Evolutionary conservation across 2,888 invertebrate genomes (phyloP).

Genomic region (Drosophila koepferae): DNA sequence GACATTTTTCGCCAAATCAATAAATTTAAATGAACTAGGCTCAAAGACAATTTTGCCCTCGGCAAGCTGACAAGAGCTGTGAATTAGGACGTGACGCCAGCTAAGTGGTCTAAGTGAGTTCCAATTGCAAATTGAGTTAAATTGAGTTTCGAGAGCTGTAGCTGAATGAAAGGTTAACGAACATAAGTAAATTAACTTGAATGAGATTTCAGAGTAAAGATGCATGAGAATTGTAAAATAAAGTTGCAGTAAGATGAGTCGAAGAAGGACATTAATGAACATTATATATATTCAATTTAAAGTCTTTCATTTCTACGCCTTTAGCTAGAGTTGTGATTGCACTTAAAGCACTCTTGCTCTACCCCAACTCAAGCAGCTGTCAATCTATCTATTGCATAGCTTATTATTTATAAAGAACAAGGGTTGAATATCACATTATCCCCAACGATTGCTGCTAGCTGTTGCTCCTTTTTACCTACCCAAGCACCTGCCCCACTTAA

Average conservation of each 20-base stretch:
- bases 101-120: slow-evolving; percentile 32
- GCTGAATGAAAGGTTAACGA: background rate
- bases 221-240: background rate
- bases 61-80: slow-evolving; percentile 22
- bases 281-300: background rate
- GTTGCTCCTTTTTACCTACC: background rate
- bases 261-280: background rate
- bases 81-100: background rate
- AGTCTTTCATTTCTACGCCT: background rate
- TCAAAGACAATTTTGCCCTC: slow-evolving; percentile 26
- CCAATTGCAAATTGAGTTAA: slow-evolving; percentile 42
- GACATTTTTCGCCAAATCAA: slow-evolving; percentile 48
- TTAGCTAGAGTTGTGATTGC: background rate
- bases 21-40: slow-evolving; percentile 55
- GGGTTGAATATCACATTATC: background rate
- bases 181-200: slow-evolving; percentile 5
- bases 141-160: slow-evolving; percentile 9
- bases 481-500: slow-evolving; percentile 5
- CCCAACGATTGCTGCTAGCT: background rate
- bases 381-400: background rate
- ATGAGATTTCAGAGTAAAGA: background rate
- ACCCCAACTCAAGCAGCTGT: background rate
- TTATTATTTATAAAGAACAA: background rate
- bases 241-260: background rate
- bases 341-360: background rate